These are phyloP conservation scores for Hiodon tergisus DNA, from an alignment of 2,113 vertebrate species.

Conservation along the genomic window DNA sequence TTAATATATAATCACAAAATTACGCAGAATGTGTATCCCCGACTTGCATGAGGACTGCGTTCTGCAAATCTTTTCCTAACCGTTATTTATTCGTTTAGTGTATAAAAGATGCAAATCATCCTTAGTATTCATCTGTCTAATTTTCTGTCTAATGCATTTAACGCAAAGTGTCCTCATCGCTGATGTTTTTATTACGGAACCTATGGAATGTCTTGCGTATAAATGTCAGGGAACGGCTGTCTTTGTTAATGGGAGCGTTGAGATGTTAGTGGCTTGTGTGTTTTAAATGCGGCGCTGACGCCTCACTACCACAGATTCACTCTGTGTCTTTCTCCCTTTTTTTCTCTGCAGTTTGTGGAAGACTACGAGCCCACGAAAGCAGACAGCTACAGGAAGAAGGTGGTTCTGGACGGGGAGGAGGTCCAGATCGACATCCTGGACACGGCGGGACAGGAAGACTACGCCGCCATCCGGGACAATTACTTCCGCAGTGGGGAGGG, in stretches of 20 bases:
- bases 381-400: slow-evolving; percentile 84
- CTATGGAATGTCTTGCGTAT: too few species aligned
- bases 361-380: slow-evolving; percentile 86
- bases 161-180: too few species aligned
- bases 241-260: too few species aligned
- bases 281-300: too few species aligned
- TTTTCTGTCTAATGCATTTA: neutral
- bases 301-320: neutral
- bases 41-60: too few species aligned
- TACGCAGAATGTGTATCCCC: neutral
- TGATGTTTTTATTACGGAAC: too few species aligned
- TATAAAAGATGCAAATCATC: neutral
- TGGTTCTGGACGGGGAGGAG: slow-evolving; percentile 81
- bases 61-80: too few species aligned
- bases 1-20: too few species aligned
- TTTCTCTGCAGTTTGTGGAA: slow-evolving; percentile 74
- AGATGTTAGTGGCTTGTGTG: too few species aligned
- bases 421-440: slow-evolving; percentile 85
- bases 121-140: too few species aligned
- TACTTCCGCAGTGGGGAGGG: slow-evolving; percentile 84
- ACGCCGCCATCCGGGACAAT: slow-evolving; percentile 83
- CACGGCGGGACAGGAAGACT: slow-evolving; percentile 82
- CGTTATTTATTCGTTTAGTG: too few species aligned
- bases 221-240: too few species aligned
- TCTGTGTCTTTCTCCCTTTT: neutral